Evolutionary conservation across 2,888 invertebrate species (phyloP).

Genomic region (Vanessa cardui): DNA sequence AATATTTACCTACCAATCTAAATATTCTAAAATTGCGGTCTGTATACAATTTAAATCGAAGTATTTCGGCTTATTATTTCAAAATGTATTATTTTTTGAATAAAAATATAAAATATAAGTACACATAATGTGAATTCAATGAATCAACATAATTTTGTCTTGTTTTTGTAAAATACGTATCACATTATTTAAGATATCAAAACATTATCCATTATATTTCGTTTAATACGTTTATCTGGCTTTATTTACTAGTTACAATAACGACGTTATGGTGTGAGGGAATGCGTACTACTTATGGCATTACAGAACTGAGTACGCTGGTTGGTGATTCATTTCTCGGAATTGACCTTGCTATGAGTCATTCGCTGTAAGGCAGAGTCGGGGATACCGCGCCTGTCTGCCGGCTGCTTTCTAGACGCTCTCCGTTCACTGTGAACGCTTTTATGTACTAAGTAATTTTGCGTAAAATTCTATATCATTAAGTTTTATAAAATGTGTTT

Average conservation of each 20-base stretch:
- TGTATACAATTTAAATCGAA: too few relatives aligned
- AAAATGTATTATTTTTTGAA: too few relatives aligned
- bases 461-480: conserved; percentile 51
- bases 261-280: conserved; percentile 62
- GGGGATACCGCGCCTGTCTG: conserved; percentile 84
- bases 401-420: conserved; percentile 77
- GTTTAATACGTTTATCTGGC: conserved; percentile 12
- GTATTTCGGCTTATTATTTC: too few relatives aligned
- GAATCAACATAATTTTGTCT: not conserved
- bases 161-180: not conserved
- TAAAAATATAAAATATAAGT: not conserved
- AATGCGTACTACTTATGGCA: conserved; percentile 75
- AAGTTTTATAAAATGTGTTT: conserved; percentile 61
- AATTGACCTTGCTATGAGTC: conserved; percentile 84
- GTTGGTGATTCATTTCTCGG: conserved; percentile 83
- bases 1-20: too few relatives aligned
- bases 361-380: conserved; percentile 83
- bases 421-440: conserved; percentile 65
- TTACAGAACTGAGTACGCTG: conserved; percentile 78
- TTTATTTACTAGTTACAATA: conserved; percentile 56
- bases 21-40: too few relatives aligned
- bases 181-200: not conserved
- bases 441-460: conserved; percentile 52
- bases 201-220: conserved; percentile 11
- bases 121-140: not conserved